Conservation (phyloP, 2,113 vertebrate genomes). For the Dasyprocta punctata region DNA sequence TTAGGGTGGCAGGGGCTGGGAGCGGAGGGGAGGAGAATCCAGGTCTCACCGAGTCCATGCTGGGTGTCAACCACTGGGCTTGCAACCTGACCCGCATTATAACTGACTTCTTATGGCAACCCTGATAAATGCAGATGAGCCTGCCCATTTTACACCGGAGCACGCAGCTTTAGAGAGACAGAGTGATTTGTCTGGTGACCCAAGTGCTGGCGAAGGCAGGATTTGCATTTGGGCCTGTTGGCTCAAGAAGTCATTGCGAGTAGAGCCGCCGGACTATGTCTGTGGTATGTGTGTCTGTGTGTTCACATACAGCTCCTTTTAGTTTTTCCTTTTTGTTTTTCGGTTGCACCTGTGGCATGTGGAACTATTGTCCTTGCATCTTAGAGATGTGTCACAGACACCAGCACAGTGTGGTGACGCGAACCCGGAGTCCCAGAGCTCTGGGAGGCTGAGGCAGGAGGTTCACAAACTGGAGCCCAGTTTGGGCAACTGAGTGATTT, state of each 20-base stretch:
- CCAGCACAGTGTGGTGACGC: accelerated
- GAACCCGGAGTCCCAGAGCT: background rate
- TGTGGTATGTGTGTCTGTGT: background rate
- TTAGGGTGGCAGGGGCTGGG: background rate
- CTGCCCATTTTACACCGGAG: background rate
- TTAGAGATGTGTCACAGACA: background rate
- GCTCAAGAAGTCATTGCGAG: background rate
- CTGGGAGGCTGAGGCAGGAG: background rate
- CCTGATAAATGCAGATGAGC: background rate
- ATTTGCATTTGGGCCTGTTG: background rate
- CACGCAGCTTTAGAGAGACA: background rate
- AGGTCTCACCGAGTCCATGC: background rate
- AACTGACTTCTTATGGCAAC: background rate
- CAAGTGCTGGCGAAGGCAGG: background rate
- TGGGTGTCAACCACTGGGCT: background rate
- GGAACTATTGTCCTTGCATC: background rate
- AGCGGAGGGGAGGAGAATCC: background rate
- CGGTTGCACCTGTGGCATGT: background rate
- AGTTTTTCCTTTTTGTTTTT: background rate
- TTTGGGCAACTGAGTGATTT: background rate
- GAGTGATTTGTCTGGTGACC: background rate
- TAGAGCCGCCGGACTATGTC: background rate
- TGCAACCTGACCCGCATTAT: background rate
- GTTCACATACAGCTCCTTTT: background rate
- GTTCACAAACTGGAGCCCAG: background rate